Percentiles rank a stretch among this genome's conserved stretches.
These are phyloP conservation scores for Phocoena sinus DNA, from an alignment of 2,113 vertebrate species.

Conservation along the genomic window DNA sequence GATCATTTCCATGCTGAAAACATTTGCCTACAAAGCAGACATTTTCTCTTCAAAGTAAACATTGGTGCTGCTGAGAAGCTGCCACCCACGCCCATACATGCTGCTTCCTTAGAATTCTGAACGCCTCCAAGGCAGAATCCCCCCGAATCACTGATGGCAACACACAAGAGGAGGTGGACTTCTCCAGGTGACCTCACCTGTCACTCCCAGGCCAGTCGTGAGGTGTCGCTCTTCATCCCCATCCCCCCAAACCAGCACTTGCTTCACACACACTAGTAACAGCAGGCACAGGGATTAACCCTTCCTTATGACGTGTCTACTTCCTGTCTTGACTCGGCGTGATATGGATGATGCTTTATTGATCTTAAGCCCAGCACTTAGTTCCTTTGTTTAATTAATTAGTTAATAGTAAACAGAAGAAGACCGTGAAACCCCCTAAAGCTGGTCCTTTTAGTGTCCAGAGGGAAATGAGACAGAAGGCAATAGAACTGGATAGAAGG, in stretches of 20 bases:
- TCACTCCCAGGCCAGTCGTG: background rate
- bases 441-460: background rate
- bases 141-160: background rate
- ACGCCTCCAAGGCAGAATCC: slow-evolving; percentile 7
- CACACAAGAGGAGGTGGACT: background rate
- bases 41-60: slow-evolving; percentile 75
- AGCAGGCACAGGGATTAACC: background rate
- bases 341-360: background rate
- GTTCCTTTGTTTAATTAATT: background rate
- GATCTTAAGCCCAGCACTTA: background rate
- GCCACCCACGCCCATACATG: background rate
- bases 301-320: background rate
- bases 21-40: slow-evolving; percentile 79
- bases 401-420: background rate
- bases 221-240: background rate
- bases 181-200: background rate
- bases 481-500: background rate
- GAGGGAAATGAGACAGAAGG: background rate
- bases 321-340: background rate
- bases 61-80: slow-evolving; percentile 62
- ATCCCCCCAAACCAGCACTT: background rate
- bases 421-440: background rate
- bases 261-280: background rate
- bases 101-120: slow-evolving; percentile 33
- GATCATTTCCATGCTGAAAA: slow-evolving; percentile 78